A percentile compares a stretch with the other conserved stretches of the same genome.
phyloP scores from a whole-genome alignment of 2,888 invertebrate genomes.

The Choreutis nemorana region DNA sequence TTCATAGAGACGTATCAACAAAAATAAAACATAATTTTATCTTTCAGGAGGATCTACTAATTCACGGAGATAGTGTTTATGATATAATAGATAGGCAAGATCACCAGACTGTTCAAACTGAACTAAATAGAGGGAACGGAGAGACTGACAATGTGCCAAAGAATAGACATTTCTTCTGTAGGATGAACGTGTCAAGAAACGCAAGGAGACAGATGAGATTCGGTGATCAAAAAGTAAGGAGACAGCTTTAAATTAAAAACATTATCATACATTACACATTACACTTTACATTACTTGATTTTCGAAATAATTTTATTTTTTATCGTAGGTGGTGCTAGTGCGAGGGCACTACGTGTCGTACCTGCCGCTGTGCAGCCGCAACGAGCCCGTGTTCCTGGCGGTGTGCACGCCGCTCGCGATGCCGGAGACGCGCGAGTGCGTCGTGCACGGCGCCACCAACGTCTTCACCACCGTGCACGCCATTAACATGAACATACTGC shows the following conservation, averaged over 20 bases:
- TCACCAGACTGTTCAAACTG: slow-evolving; percentile 94
- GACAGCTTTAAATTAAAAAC: too few relatives aligned
- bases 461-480: slow-evolving; percentile 96
- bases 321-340: slow-evolving; percentile 93
- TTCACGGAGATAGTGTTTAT: slow-evolving; percentile 98
- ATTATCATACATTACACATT: not conserved
- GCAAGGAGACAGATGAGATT: slow-evolving; percentile 97
- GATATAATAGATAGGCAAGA: slow-evolving; percentile 99
- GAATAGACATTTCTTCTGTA: slow-evolving; percentile 89
- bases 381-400: slow-evolving; percentile 96
- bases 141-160: slow-evolving; percentile 66
- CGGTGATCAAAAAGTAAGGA: slow-evolving; percentile 95
- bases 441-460: slow-evolving; percentile 96
- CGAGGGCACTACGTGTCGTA: slow-evolving; percentile 95
- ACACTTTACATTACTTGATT: not conserved
- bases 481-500: slow-evolving; percentile 97
- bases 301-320: not conserved
- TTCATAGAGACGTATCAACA: slow-evolving; percentile 1
- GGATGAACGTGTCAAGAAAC: slow-evolving; percentile 98
- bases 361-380: slow-evolving; percentile 90
- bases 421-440: slow-evolving; percentile 95
- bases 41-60: slow-evolving; percentile 94
- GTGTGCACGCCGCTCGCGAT: slow-evolving; percentile 96
- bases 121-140: slow-evolving; percentile 74
- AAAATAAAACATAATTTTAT: slow-evolving; percentile 5